Conservation (phyloP, 2,113 vertebrate species). For the Saimiri boliviensis region DNA sequence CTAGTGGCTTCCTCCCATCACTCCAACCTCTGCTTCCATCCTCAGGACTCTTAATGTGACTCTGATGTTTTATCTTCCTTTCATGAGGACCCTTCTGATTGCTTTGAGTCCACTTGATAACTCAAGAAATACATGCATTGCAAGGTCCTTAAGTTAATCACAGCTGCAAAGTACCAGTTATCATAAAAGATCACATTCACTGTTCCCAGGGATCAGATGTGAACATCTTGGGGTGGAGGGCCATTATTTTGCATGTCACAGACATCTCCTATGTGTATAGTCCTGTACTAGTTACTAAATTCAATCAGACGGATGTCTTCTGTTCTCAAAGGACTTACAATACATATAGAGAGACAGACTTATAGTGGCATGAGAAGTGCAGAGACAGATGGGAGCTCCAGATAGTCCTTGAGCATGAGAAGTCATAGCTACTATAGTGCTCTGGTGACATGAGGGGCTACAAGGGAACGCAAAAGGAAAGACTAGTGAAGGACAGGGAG, state of each 20-base stretch:
- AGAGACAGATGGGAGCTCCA: not conserved
- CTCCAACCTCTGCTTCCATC: no score
- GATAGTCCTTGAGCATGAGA: no score
- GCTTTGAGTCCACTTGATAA: no score
- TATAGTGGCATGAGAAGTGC: not conserved
- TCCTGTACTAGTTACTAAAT: not conserved
- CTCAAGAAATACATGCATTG: not conserved
- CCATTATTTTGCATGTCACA: no score
- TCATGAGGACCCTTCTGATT: not conserved
- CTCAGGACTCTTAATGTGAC: not conserved
- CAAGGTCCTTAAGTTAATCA: not conserved
- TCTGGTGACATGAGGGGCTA: no score
- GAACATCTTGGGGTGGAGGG: no score
- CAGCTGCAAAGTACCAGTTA: not conserved
- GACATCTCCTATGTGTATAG: not conserved
- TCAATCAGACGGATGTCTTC: not conserved
- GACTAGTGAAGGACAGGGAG: not conserved
- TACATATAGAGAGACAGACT: not conserved
- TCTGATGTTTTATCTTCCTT: not conserved
- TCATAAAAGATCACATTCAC: rapidly evolving
- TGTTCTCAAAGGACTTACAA: not conserved
- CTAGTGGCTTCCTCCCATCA: rapidly evolving
- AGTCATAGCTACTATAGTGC: not conserved
- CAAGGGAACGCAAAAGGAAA: rapidly evolving
- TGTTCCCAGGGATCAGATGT: not conserved